Evolutionary conservation across 2,888 invertebrate genomes (phyloP).

Genomic region (Limnephilus marmoratus): DNA sequence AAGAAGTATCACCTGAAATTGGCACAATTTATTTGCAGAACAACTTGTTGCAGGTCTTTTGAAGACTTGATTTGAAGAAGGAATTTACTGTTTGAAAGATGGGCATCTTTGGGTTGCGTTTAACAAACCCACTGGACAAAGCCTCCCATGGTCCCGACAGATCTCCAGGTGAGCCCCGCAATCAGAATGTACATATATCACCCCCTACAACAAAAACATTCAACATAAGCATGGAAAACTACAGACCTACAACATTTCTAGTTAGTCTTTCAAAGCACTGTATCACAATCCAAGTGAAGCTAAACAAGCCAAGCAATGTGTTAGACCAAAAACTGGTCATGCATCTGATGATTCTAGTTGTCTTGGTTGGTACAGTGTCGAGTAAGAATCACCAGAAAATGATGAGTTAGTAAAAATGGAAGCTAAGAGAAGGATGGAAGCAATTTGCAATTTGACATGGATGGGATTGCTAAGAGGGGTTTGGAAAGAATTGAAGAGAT

Average conservation of each 20-base stretch:
- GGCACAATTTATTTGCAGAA: neutral
- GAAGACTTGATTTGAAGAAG: constrained; percentile 7
- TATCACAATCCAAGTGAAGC: constrained; percentile 29
- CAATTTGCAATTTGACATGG: neutral
- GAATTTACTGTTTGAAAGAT: constrained; percentile 13
- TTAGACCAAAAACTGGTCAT: neutral
- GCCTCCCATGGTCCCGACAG: constrained; percentile 26
- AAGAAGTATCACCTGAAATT: constrained; percentile 29
- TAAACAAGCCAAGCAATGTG: constrained; percentile 27
- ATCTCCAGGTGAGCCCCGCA: constrained; percentile 39
- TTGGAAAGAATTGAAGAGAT: neutral
- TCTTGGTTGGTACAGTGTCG: constrained; percentile 32
- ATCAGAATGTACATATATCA: constrained; percentile 64
- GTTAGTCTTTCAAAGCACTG: constrained; percentile 34
- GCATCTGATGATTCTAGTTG: neutral
- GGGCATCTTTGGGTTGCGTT: constrained; percentile 29
- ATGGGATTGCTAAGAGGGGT: neutral
- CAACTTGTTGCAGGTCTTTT: neutral
- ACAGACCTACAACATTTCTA: constrained; percentile 6
- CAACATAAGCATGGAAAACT: constrained; percentile 54
- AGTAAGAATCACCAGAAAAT: constrained; percentile 31
- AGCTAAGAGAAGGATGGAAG: constrained; percentile 4
- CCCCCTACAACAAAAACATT: constrained; percentile 65
- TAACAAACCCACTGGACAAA: constrained; percentile 33
- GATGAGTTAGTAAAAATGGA: neutral